Percentiles rank a stretch among this genome's conserved stretches.
These are phyloP conservation scores for Mirza zaza DNA, from an alignment of 2,113 vertebrate species.

Conservation along the genomic window DNA sequence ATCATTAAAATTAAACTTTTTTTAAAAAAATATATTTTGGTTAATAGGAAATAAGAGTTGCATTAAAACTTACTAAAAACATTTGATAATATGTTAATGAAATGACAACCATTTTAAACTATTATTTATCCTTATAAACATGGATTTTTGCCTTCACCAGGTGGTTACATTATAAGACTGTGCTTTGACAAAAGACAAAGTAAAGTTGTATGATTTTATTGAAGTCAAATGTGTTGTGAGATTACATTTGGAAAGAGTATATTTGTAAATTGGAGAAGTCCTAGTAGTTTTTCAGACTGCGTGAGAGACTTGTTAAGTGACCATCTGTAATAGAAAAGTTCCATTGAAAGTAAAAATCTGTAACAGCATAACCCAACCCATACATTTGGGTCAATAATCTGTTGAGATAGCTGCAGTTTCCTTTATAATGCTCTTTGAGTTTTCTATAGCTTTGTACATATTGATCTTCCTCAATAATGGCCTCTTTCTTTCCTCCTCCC, in stretches of 20 bases:
- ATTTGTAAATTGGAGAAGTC: conserved; percentile 56
- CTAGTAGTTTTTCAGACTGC: not conserved
- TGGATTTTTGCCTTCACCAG: conserved; percentile 80
- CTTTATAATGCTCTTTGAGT: conserved; percentile 23
- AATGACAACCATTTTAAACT: conserved; percentile 50
- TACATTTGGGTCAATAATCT: not conserved
- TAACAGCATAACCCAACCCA: not conserved
- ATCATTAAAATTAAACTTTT: conserved; percentile 44
- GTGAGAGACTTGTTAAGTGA: conserved; percentile 32
- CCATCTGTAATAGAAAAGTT: not conserved
- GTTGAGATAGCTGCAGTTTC: conserved; percentile 35
- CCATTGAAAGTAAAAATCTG: conserved; percentile 41
- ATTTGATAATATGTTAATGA: conserved; percentile 22
- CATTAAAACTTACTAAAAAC: conserved; percentile 25
- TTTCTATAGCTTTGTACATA: conserved; percentile 30
- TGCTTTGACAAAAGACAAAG: conserved; percentile 48
- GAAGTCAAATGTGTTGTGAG: conserved; percentile 78
- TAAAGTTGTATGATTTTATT: conserved; percentile 55
- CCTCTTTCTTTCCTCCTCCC: not conserved
- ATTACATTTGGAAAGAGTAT: conserved; percentile 75
- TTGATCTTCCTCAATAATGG: conserved; percentile 27
- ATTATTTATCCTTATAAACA: conserved; percentile 26
- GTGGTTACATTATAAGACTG: conserved; percentile 66
- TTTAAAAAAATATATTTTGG: not conserved
- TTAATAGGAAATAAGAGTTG: conserved; percentile 36